Conservation (phyloP, 2,113 vertebrate species). For the Mobula hypostoma region DNA sequence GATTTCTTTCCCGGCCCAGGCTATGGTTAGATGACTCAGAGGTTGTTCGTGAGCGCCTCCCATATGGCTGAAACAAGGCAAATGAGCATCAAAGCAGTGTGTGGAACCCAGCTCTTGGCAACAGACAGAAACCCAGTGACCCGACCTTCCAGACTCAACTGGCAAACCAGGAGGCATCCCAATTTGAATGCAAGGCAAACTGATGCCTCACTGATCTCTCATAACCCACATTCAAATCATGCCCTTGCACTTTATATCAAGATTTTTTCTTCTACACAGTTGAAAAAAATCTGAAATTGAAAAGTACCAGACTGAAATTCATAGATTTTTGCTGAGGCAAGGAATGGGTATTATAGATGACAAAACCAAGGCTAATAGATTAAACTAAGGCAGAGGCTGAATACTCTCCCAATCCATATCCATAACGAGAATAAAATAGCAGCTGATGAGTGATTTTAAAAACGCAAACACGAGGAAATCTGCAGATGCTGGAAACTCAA, state of each 20-base stretch:
- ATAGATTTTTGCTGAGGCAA: neutral
- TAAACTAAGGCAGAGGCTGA: neutral
- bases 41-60: conserved; percentile 63
- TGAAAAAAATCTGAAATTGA: neutral
- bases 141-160: neutral
- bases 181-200: neutral
- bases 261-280: neutral
- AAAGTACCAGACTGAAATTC: neutral
- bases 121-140: neutral
- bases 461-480: too few species aligned
- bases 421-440: neutral
- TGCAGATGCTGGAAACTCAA: too few species aligned
- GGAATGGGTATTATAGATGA: neutral
- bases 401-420: neutral
- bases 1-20: conserved; percentile 60
- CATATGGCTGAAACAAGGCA: conserved; percentile 54
- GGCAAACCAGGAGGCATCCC: neutral
- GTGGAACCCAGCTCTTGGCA: neutral
- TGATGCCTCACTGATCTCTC: neutral
- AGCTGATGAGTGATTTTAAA: neutral
- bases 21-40: conserved; percentile 75
- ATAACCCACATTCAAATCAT: neutral
- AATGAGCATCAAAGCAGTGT: neutral
- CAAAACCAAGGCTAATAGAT: neutral
- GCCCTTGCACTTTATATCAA: neutral